Percentiles rank a stretch among this genome's conserved stretches.
phyloP scores from a whole-genome alignment of 1,140 invertebrate species.

The Drosophila simulans region DNA sequence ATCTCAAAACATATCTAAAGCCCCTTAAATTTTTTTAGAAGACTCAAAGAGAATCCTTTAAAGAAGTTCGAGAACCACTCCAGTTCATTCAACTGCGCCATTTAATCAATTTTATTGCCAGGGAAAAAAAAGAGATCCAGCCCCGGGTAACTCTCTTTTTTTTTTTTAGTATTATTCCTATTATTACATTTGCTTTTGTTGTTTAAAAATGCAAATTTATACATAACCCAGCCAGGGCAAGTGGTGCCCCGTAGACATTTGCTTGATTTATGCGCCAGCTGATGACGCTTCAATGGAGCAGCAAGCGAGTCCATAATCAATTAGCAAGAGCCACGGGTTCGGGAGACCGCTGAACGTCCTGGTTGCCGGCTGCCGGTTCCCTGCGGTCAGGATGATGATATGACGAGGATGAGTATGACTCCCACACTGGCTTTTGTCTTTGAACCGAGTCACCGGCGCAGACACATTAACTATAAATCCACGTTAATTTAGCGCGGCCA shows the following conservation, averaged over 20 bases:
- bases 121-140: constrained; percentile 38
- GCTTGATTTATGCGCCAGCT: constrained; percentile 76
- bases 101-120: constrained; percentile 80
- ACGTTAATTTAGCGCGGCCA: constrained; percentile 71
- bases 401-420: constrained; percentile 1
- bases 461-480: constrained; percentile 82
- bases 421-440: constrained; percentile 5
- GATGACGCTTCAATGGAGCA: constrained; percentile 76
- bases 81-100: constrained; percentile 40
- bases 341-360: not conserved
- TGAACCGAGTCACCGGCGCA: constrained; percentile 38
- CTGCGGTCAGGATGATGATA: constrained; percentile 20
- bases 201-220: constrained; percentile 79
- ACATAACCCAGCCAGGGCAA: constrained; percentile 54
- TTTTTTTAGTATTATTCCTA: constrained; percentile 16
- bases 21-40: too few species aligned
- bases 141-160: constrained; percentile 3
- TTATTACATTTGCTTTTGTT: constrained; percentile 72
- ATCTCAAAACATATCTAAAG: too few species aligned
- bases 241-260: constrained; percentile 52
- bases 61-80: constrained; percentile 32
- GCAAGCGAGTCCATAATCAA: constrained; percentile 67
- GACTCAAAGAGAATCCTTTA: constrained; percentile 15
- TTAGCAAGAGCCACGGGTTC: constrained; percentile 49
- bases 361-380: too few species aligned